Evolutionary conservation across 2,797 vertebrate species (phyloP).

Genomic region (Chelidonichthys spinosus): DNA sequence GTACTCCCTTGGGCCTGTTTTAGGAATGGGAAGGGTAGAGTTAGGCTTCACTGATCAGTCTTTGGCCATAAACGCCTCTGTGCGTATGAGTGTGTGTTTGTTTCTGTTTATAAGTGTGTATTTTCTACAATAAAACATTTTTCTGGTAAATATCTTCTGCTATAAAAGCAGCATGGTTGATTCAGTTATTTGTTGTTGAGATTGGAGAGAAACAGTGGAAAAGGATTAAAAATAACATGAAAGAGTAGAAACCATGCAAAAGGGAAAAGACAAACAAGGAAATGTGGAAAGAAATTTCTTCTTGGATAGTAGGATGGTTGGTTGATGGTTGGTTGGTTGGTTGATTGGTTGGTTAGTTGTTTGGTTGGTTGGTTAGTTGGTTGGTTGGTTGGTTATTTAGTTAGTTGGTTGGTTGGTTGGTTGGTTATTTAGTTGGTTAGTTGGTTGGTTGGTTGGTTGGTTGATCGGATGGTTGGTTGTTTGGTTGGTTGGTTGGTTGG

Average conservation of each 20-base stretch:
- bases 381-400: too few relatives aligned
- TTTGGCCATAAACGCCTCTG: conserved; percentile 60
- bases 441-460: too few relatives aligned
- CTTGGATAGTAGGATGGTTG: background rate
- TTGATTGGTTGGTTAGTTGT: background rate
- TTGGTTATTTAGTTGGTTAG: too few relatives aligned
- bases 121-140: conserved; percentile 60
- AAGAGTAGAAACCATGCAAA: conserved; percentile 9
- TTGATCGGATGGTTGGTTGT: too few relatives aligned
- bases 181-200: conserved; percentile 43
- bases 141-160: conserved; percentile 50
- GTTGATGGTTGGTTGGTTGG: background rate
- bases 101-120: conserved; percentile 54
- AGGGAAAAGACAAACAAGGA: background rate
- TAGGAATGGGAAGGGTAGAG: conserved; percentile 64
- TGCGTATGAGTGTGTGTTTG: conserved; percentile 25
- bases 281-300: background rate
- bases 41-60: conserved; percentile 74
- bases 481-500: too few relatives aligned
- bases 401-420: too few relatives aligned
- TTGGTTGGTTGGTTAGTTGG: too few relatives aligned
- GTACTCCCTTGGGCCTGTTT: conserved; percentile 65
- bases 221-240: conserved; percentile 29
- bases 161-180: conserved; percentile 52
- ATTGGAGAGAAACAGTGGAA: conserved; percentile 20